phyloP scores from a whole-genome alignment of 2,888 invertebrate genomes.

The Cyaniris semiargus region DNA sequence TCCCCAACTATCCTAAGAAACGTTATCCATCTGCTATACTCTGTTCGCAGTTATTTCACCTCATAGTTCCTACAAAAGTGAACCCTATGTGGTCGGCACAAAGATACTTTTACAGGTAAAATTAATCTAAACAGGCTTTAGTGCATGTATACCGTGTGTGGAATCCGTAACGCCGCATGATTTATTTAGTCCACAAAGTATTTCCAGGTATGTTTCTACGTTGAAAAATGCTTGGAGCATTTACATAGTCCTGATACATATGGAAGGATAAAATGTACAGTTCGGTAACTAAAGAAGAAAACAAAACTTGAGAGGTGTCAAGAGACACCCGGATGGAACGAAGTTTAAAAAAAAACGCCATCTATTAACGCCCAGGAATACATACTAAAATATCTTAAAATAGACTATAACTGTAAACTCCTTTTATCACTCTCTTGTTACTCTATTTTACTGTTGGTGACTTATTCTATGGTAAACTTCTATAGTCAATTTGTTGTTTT shows the following conservation, averaged over 20 bases:
- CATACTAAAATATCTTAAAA: no score
- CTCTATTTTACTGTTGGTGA: no score
- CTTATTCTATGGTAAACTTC: no score
- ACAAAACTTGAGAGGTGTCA: no score
- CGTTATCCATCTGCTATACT: neutral
- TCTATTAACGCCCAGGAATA: no score
- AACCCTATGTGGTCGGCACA: neutral
- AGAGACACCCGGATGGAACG: no score
- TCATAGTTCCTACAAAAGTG: neutral
- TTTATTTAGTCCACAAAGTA: constrained; percentile 32
- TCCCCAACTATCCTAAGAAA: neutral
- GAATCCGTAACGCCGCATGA: constrained; percentile 36
- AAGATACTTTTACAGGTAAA: neutral
- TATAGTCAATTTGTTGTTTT: no score
- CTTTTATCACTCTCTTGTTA: no score
- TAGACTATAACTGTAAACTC: no score
- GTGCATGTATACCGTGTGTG: constrained; percentile 34
- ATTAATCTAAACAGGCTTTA: constrained; percentile 1
- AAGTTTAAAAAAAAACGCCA: no score
- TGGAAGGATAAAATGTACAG: neutral
- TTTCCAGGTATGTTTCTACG: constrained; percentile 32
- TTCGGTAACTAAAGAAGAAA: no score
- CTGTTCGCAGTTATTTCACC: neutral
- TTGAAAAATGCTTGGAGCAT: constrained; percentile 3
- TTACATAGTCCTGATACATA: neutral